Conservation (phyloP, 2,113 vertebrate genomes). For the Anarhynchus alexandrinus region DNA sequence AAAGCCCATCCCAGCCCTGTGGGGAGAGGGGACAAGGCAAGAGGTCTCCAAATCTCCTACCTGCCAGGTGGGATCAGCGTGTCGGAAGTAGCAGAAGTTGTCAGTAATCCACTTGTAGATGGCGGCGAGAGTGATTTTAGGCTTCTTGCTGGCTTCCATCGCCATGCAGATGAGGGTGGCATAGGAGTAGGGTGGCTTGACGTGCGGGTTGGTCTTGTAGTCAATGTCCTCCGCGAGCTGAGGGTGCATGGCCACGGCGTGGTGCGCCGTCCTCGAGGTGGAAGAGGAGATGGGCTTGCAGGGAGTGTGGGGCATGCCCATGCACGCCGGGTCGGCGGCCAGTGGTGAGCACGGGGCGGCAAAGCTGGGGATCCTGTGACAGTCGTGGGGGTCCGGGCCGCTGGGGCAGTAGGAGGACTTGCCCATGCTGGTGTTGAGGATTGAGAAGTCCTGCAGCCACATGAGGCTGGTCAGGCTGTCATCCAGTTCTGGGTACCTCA, state of each 20-base stretch:
- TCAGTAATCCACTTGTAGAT: slow-evolving; percentile 98
- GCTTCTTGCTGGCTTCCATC: slow-evolving; percentile 90
- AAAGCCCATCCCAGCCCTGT: neutral
- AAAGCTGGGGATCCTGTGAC: slow-evolving; percentile 65
- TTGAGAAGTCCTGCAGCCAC: slow-evolving; percentile 95
- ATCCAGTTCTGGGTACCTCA: slow-evolving; percentile 76
- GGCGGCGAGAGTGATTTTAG: slow-evolving; percentile 90
- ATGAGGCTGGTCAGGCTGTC: slow-evolving; percentile 95
- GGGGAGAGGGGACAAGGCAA: neutral
- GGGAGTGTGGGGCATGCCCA: slow-evolving; percentile 84
- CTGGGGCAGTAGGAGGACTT: slow-evolving; percentile 64
- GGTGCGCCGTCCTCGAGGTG: slow-evolving; percentile 73
- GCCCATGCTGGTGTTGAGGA: slow-evolving; percentile 74
- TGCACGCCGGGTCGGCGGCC: slow-evolving; percentile 87
- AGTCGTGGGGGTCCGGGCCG: slow-evolving; percentile 72
- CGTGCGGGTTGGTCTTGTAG: slow-evolving; percentile 84
- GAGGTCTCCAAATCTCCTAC: slow-evolving; percentile 56
- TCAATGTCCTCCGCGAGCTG: slow-evolving; percentile 87
- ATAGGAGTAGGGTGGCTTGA: slow-evolving; percentile 93
- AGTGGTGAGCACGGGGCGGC: slow-evolving; percentile 85
- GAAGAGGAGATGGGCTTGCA: slow-evolving; percentile 88
- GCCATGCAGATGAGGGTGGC: slow-evolving; percentile 97
- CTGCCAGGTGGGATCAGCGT: slow-evolving; percentile 96
- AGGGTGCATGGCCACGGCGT: slow-evolving; percentile 66
- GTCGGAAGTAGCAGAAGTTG: slow-evolving; percentile 95